Evolutionary conservation across 2,113 vertebrate genomes (phyloP).

Genomic region (Irena cyanogastra): DNA sequence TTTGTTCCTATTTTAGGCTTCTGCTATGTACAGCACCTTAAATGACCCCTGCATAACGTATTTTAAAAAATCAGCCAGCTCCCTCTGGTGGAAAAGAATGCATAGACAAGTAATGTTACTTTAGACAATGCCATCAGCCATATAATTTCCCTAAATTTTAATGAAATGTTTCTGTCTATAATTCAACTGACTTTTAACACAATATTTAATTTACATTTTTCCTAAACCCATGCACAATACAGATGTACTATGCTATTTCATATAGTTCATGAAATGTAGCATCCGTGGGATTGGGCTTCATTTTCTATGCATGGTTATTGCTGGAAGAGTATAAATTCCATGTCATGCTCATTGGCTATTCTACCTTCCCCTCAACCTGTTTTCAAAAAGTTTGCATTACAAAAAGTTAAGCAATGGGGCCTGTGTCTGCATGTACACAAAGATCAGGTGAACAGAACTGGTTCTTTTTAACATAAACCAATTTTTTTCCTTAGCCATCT

Average conservation of each 20-base stretch:
- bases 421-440: background rate
- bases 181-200: background rate
- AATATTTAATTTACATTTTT: background rate
- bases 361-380: background rate
- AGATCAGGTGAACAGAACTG: background rate
- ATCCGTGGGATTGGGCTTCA: background rate
- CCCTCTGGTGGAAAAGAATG: conserved; percentile 1
- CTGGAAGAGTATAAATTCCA: background rate
- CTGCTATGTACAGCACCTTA: background rate
- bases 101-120: background rate
- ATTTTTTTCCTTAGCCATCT: background rate
- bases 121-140: background rate
- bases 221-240: background rate
- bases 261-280: background rate
- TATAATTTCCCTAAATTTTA: background rate
- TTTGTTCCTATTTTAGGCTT: background rate
- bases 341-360: background rate
- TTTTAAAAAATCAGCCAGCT: background rate
- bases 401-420: background rate
- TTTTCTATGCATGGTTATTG: background rate
- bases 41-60: background rate
- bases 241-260: background rate
- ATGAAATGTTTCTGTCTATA: background rate
- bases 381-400: background rate
- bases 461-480: background rate